phyloP scores from a whole-genome alignment of 30 jellyfish, hydroid and myxozoan genomes.

The Mastigias papua region DNA sequence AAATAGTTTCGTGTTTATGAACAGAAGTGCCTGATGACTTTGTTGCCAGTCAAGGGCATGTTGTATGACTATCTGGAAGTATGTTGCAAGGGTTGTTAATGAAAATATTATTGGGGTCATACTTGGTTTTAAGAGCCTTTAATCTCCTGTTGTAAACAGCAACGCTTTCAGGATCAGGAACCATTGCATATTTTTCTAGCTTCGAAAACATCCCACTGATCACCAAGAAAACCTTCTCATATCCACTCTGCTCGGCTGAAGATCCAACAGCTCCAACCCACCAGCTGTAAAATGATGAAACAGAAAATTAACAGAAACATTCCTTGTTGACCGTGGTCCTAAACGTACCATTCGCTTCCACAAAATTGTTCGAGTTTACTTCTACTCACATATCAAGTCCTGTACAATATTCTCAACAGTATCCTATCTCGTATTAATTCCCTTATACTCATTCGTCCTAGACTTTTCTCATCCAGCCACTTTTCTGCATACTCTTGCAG shows the following conservation, averaged over 20 bases:
- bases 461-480: background rate
- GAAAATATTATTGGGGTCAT: constrained; percentile 74
- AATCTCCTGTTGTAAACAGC: constrained; percentile 23
- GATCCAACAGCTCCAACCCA: constrained; percentile 92
- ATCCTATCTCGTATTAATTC: no score
- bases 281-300: constrained; percentile 38
- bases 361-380: no score
- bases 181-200: constrained; percentile 50
- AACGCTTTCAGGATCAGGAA: constrained; percentile 23
- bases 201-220: constrained; percentile 33
- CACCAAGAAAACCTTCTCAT: constrained; percentile 39
- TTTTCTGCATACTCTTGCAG: background rate
- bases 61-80: constrained; percentile 46
- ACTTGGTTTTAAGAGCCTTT: constrained; percentile 34
- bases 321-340: no score
- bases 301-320: background rate
- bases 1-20: no score
- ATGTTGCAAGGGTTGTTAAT: constrained; percentile 66
- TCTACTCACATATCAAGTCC: no score
- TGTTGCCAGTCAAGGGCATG: no score
- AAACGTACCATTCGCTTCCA: no score
- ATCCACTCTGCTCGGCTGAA: constrained; percentile 45
- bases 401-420: no score
- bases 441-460: no score
- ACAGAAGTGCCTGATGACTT: no score